These are phyloP conservation scores for Macrophya annulata DNA, from an alignment of 2,888 invertebrate genomes.

Conservation along the genomic window DNA sequence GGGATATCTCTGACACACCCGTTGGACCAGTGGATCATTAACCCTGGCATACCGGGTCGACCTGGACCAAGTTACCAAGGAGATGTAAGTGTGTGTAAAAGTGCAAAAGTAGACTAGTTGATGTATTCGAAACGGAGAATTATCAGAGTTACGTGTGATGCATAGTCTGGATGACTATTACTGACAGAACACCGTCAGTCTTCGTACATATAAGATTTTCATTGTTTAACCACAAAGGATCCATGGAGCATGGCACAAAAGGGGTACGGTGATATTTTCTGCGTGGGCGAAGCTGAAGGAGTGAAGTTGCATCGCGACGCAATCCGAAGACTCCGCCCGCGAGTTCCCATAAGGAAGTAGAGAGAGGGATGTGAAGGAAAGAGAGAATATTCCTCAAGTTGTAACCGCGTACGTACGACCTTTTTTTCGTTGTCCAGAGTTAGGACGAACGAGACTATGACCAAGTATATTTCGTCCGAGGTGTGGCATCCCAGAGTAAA, in stretches of 20 bases:
- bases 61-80: constrained; percentile 19
- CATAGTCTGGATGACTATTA: neutral
- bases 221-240: constrained; percentile 67
- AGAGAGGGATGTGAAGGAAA: constrained; percentile 35
- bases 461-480: constrained; percentile 55
- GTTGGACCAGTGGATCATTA: constrained; percentile 38
- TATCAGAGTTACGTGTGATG: neutral
- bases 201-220: constrained; percentile 61
- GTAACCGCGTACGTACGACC: constrained; percentile 14
- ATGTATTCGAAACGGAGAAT: neutral
- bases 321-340: constrained; percentile 48
- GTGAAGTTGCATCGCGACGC: constrained; percentile 40
- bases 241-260: constrained; percentile 65
- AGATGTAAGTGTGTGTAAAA: constrained; percentile 5
- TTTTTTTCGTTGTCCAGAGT: constrained; percentile 3
- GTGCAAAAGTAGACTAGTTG: neutral
- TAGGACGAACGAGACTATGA: constrained; percentile 41
- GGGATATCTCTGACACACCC: constrained; percentile 24
- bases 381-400: constrained; percentile 16
- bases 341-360: constrained; percentile 32
- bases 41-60: constrained; percentile 4
- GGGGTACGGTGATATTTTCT: constrained; percentile 58
- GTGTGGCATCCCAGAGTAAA: constrained; percentile 46
- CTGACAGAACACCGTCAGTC: constrained; percentile 55
- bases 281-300: constrained; percentile 55